Conservation (phyloP, 2,113 vertebrate genomes). For the Motacilla alba region DNA sequence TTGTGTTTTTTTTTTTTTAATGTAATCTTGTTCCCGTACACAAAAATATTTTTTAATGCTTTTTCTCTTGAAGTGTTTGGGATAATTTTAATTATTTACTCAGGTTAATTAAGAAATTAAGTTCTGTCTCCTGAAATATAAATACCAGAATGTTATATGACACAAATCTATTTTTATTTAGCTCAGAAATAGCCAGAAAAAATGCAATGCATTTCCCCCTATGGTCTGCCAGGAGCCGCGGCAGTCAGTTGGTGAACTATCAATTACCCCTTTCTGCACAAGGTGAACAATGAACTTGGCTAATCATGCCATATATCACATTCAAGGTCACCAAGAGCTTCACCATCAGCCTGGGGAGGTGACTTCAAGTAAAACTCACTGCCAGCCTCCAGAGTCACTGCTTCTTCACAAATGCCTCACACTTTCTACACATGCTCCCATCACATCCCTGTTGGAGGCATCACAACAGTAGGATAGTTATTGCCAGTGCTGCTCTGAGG, state of each 20-base stretch:
- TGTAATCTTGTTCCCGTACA: neutral
- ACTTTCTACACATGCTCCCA: neutral
- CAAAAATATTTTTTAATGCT: neutral
- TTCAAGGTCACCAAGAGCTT: neutral
- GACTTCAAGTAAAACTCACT: neutral
- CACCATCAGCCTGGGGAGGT: neutral
- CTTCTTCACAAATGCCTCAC: neutral
- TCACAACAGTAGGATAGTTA: neutral
- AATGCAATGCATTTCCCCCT: neutral
- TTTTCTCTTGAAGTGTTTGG: neutral
- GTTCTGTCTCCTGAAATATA: neutral
- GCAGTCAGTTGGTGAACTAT: neutral
- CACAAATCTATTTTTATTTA: neutral
- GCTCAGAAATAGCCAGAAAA: neutral
- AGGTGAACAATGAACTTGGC: neutral
- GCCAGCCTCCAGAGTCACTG: neutral
- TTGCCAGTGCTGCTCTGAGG: neutral
- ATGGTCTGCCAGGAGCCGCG: neutral
- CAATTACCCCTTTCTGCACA: neutral
- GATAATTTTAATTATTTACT: slow-evolving; percentile 46
- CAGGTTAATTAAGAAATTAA: slow-evolving; percentile 21
- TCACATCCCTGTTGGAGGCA: neutral
- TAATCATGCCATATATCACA: neutral
- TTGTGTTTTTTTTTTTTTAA: neutral
- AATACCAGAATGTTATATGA: neutral